Conservation (phyloP, 1,140 invertebrate genomes). For the Teleopsis dalmanni region DNA sequence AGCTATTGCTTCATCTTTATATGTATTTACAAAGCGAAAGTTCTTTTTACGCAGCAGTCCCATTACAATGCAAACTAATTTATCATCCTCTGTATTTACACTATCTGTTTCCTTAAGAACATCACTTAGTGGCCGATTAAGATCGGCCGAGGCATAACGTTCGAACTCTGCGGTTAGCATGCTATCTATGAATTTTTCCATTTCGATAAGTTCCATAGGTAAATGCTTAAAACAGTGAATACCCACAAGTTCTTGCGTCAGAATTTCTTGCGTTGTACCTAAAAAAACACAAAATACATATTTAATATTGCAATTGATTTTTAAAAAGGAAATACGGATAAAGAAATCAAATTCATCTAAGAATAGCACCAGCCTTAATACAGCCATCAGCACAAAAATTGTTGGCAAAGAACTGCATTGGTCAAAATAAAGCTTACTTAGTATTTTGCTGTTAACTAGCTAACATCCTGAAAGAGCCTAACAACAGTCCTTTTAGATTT, state of each 20-base stretch:
- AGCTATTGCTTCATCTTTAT: slow-evolving; percentile 82
- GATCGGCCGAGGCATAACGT: slow-evolving; percentile 80
- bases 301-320: background rate
- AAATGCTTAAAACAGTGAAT: slow-evolving; percentile 92
- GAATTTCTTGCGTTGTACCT: slow-evolving; percentile 86
- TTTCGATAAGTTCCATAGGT: slow-evolving; percentile 91
- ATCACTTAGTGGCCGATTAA: slow-evolving; percentile 70
- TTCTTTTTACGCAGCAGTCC: slow-evolving; percentile 79
- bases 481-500: too few relatives aligned
- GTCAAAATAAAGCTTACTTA: too few relatives aligned
- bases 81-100: slow-evolving; percentile 69
- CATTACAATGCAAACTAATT: slow-evolving; percentile 79
- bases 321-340: too few relatives aligned
- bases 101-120: slow-evolving; percentile 55
- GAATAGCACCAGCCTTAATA: too few relatives aligned
- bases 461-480: too few relatives aligned
- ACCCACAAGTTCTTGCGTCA: slow-evolving; percentile 80
- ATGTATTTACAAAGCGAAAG: slow-evolving; percentile 80
- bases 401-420: too few relatives aligned
- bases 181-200: slow-evolving; percentile 92
- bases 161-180: slow-evolving; percentile 95
- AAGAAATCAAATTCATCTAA: too few relatives aligned
- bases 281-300: background rate
- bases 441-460: too few relatives aligned
- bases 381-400: too few relatives aligned